Evolutionary conservation across 2,888 invertebrate species (phyloP).

Genomic region (Anaspis maculata): DNA sequence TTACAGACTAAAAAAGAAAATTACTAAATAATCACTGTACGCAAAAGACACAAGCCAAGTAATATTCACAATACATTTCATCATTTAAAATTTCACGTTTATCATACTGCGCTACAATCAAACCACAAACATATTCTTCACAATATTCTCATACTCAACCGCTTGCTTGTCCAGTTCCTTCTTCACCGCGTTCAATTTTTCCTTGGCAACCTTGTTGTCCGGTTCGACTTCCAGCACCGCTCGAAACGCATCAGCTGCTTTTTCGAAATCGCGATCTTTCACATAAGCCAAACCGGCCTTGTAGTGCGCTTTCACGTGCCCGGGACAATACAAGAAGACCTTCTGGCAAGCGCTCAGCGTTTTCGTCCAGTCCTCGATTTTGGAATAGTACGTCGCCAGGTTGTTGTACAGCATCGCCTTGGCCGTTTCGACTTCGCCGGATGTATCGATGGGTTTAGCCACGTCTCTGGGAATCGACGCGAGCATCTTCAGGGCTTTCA

Average conservation of each 20-base stretch:
- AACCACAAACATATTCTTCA: conserved; percentile 52
- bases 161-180: conserved; percentile 52
- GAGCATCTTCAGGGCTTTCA: conserved; percentile 63
- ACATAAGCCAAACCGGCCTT: conserved; percentile 45
- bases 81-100: too few species aligned
- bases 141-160: conserved; percentile 46
- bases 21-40: too few species aligned
- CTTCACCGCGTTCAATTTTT: conserved; percentile 50
- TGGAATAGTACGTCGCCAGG: conserved; percentile 72
- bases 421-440: conserved; percentile 49
- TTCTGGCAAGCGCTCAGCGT: conserved; percentile 54
- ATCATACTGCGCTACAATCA: too few species aligned
- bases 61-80: too few species aligned
- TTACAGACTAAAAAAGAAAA: too few species aligned
- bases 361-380: conserved; percentile 56
- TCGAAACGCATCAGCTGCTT: conserved; percentile 53
- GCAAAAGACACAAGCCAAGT: too few species aligned
- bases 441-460: conserved; percentile 43
- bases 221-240: conserved; percentile 53
- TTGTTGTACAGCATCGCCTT: conserved; percentile 70
- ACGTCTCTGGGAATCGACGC: conserved; percentile 52
- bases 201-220: conserved; percentile 53
- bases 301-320: conserved; percentile 46
- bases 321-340: conserved; percentile 34
- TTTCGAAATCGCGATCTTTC: conserved; percentile 55